A percentile compares a stretch with the other conserved stretches of the same genome.
These are phyloP conservation scores for Eleginops maclovinus DNA, from an alignment of 2,113 vertebrate genomes.

Conservation along the genomic window DNA sequence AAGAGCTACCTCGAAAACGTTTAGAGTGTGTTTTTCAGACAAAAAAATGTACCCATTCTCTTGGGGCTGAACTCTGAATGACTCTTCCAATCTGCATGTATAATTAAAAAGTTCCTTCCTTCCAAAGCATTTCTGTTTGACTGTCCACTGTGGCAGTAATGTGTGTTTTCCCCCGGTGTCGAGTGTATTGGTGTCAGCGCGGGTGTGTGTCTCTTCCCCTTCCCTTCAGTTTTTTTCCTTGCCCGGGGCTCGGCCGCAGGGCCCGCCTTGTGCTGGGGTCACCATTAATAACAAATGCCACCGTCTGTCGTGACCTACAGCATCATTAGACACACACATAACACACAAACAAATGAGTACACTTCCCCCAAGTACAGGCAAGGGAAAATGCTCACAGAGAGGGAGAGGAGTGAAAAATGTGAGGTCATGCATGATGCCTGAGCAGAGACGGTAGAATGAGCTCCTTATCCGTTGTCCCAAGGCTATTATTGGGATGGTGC, in stretches of 20 bases:
- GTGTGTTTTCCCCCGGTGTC: conserved; percentile 1
- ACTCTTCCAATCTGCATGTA: conserved; percentile 66
- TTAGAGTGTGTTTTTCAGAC: conserved; percentile 1
- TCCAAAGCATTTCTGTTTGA: conserved; percentile 62
- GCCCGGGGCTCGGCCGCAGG: conserved; percentile 63
- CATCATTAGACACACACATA: conserved; percentile 48
- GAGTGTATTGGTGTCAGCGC: conserved; percentile 33
- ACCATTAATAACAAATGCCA: conserved; percentile 84
- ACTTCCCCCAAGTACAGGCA: conserved; percentile 4
- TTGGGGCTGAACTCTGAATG: conserved; percentile 61
- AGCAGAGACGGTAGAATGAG: conserved; percentile 13
- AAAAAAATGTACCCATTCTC: conserved; percentile 43
- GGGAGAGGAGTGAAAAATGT: conserved; percentile 27
- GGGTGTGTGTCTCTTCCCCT: conserved; percentile 21
- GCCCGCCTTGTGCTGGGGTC: conserved; percentile 65
- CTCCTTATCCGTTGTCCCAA: conserved; percentile 7
- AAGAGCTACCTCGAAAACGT: conserved; percentile 20
- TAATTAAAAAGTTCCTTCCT: conserved; percentile 60
- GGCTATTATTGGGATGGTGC: conserved; percentile 27
- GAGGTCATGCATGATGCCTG: conserved; percentile 34
- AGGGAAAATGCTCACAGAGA: conserved; percentile 14
- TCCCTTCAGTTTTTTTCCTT: conserved; percentile 49
- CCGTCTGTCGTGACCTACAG: conserved; percentile 79
- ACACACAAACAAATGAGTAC: conserved; percentile 44
- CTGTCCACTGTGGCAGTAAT: conserved; percentile 10